A percentile compares a stretch with the other conserved stretches of the same genome.
These are phyloP conservation scores for Erethizon dorsatum DNA, from an alignment of 2,797 vertebrate species.

Conservation along the genomic window DNA sequence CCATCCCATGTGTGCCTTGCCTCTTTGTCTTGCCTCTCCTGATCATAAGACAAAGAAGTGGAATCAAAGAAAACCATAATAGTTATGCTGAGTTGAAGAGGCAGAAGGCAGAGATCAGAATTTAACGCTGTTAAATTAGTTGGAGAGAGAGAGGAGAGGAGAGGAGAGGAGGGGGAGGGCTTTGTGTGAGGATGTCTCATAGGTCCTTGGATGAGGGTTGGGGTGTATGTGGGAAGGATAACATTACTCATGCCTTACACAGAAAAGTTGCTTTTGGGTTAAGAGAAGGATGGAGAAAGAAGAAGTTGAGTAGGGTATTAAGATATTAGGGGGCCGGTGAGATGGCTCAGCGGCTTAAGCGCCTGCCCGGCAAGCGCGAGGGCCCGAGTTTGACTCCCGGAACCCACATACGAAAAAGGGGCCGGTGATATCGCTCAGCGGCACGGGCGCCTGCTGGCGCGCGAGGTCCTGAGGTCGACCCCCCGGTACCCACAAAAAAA, in stretches of 20 bases:
- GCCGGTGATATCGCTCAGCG: too few species aligned
- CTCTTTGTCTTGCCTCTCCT: neutral
- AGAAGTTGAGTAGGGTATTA: neutral
- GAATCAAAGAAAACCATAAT: neutral
- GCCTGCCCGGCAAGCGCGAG: too few species aligned
- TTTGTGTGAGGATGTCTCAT: neutral
- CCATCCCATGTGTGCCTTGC: too few species aligned
- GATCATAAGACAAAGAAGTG: neutral
- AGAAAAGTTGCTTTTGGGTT: neutral
- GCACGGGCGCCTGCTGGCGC: too few species aligned
- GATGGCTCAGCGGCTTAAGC: too few species aligned
- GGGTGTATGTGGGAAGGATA: neutral
- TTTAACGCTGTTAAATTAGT: neutral
- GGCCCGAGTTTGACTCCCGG: too few species aligned
- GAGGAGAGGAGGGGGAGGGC: too few species aligned
- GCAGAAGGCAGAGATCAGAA: neutral
- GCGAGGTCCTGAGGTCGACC: too few species aligned
- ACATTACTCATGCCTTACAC: neutral
- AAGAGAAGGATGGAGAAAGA: neutral
- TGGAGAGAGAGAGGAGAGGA: neutral
- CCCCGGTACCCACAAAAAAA: too few species aligned
- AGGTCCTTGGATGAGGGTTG: neutral
- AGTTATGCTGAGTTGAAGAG: neutral
- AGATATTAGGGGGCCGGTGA: neutral
- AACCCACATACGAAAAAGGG: too few species aligned